Base-by-base conservation (phyloP, 2,888 invertebrate species). In the Cheilosia scutellata region DNA sequence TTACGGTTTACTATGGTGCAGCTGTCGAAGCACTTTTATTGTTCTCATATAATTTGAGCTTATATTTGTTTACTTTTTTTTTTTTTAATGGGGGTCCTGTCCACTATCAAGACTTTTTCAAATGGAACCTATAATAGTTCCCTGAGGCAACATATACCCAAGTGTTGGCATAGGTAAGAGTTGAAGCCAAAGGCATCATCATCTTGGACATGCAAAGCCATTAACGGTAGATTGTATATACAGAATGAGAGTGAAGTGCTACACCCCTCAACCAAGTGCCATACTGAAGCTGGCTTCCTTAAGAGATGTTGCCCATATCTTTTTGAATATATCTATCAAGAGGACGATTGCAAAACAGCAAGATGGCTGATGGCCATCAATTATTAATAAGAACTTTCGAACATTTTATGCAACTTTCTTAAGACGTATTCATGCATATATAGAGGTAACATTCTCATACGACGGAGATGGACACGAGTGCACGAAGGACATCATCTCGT, bases 351-450 rank as follows among this genome's bases (percentile, higher is more conserved):
- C 62, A 53, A 27, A 42, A 40, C 62, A 55, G 53, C 70, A 51
- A 51, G 27, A 66, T 66, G 66, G 62, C 78, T 72, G 82, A 68
- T 86, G 72, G 57, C 57, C 71, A 82, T 86, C 86, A 86, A 86
- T 86, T 77, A 86, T 86, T 86, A 86, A 86, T 86, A 68, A 86
- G 82, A 76, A 82, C 82, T 86, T 82, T 82, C 82, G 76, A 86
- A 86, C 86, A 86, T 82, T 86, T 82, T 86, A 86, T 86, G 82
- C 86, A 82, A 86, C 86, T 86, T 86, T 86, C 86, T 86, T 86
- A 82, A 86, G 86, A 82, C 82, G 86, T 86, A 86, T 86, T 82
- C 86, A 86, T 86, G 76, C 86, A 86, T 37, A 37, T 37, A 37
- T 80, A 44, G 33, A 62, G 72, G 72, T 79, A 79, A 60, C 70